Percentiles rank a stretch among this genome's conserved stretches.
These are phyloP conservation scores for Acholoe squamosa DNA, from an alignment of 2,888 invertebrate genomes.

Conservation along the genomic window DNA sequence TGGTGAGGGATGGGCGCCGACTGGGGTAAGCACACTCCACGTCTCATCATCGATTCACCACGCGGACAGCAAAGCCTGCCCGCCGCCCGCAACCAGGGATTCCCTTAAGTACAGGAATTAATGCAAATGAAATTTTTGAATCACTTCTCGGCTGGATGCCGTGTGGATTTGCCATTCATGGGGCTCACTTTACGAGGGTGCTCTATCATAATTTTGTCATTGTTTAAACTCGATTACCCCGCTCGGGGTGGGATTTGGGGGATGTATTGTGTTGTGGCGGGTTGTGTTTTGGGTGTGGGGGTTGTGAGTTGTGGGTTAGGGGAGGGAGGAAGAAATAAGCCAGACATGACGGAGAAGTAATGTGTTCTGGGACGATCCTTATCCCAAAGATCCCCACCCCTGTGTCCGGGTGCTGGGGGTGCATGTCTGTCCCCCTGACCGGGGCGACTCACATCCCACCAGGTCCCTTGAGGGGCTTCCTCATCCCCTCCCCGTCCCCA, in stretches of 20 bases:
- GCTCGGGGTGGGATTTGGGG: conserved; percentile 58
- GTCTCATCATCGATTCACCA: conserved; percentile 56
- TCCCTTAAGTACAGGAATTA: conserved; percentile 66
- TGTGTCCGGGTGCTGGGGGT: not conserved
- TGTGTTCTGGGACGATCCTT: conserved; percentile 49
- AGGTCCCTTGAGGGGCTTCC: not conserved
- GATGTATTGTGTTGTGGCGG: conserved; percentile 31
- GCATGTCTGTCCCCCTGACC: not conserved
- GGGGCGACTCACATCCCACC: not conserved
- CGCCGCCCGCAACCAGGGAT: not conserved
- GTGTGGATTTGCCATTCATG: conserved; percentile 62
- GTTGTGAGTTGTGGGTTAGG: not conserved
- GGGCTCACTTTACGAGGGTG: conserved; percentile 56
- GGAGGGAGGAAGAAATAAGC: conserved; percentile 13
- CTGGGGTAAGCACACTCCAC: conserved; percentile 55
- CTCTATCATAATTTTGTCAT: conserved; percentile 66
- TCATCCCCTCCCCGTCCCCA: not conserved
- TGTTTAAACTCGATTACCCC: conserved; percentile 64
- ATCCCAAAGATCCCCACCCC: conserved; percentile 26
- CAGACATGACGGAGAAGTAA: conserved; percentile 59
- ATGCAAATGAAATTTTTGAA: conserved; percentile 66
- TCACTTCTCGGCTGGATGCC: conserved; percentile 61
- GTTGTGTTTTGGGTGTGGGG: no score
- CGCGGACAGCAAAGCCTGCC: not conserved
- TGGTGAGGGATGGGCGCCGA: conserved; percentile 36